These are phyloP conservation scores for Abramis brama DNA, from an alignment of 2,113 vertebrate species.

Conservation along the genomic window DNA sequence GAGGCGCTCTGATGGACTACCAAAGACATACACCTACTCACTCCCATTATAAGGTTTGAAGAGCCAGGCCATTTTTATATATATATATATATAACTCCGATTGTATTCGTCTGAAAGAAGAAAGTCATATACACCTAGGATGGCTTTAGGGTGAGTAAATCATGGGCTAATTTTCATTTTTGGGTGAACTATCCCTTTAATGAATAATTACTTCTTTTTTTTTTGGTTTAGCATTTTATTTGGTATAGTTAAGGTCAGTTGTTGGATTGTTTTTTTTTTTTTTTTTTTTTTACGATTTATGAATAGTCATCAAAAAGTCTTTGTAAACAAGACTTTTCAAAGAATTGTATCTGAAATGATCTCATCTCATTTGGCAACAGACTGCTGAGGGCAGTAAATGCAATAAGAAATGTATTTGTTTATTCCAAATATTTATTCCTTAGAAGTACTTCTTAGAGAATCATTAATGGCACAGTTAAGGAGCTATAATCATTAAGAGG, in stretches of 20 bases:
- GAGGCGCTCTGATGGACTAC: too few relatives aligned
- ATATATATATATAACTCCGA: too few relatives aligned
- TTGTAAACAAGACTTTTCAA: neutral
- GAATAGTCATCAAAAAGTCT: neutral
- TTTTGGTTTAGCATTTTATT: neutral
- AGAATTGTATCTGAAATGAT: neutral
- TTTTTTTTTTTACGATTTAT: neutral
- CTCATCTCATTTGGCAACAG: neutral
- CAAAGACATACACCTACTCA: too few relatives aligned
- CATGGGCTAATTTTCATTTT: too few relatives aligned
- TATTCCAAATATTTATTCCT: conserved; percentile 4
- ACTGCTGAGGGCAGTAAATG: neutral
- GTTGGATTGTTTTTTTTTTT: neutral
- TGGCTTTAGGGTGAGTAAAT: too few relatives aligned
- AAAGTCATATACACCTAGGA: too few relatives aligned
- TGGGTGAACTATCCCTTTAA: too few relatives aligned
- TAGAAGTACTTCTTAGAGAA: neutral
- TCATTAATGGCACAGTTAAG: neutral
- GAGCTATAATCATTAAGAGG: conserved; percentile 14
- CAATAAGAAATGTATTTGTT: conserved; percentile 4
- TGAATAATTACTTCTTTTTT: too few relatives aligned
- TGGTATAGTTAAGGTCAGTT: neutral
- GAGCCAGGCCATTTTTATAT: too few relatives aligned
- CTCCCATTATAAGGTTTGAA: too few relatives aligned
- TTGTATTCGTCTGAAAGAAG: too few relatives aligned